Evolutionary conservation across 2,888 invertebrate species (phyloP).

Genomic region (Oeneis ivallda): DNA sequence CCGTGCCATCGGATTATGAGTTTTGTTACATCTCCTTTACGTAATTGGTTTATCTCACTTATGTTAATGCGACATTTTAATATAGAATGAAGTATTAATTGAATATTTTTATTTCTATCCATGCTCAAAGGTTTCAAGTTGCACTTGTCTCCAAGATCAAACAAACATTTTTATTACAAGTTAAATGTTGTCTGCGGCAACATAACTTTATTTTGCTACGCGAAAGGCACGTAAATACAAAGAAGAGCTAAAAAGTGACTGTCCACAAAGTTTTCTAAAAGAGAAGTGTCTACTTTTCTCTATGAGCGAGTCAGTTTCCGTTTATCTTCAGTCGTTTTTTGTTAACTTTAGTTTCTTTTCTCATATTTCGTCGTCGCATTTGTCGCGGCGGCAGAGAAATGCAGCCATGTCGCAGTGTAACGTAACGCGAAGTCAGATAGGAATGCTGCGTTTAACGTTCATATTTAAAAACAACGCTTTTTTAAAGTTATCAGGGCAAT

Average conservation of each 20-base stretch:
- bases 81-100: not conserved
- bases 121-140: not conserved
- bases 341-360: slow-evolving; percentile 68
- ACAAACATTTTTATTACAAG: slow-evolving; percentile 15
- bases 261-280: slow-evolving; percentile 69
- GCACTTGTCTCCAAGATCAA: not conserved
- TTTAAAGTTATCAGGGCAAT: slow-evolving; percentile 6
- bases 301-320: slow-evolving; percentile 75
- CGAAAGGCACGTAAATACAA: slow-evolving; percentile 56
- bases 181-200: slow-evolving; percentile 15
- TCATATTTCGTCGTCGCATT: slow-evolving; percentile 68
- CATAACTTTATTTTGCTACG: slow-evolving; percentile 48
- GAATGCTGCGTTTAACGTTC: slow-evolving; percentile 17
- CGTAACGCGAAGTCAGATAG: slow-evolving; percentile 30
- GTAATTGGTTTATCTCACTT: no score
- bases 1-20: no score
- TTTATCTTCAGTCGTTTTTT: slow-evolving; percentile 74
- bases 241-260: slow-evolving; percentile 60
- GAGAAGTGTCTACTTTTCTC: slow-evolving; percentile 70
- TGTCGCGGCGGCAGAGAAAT: slow-evolving; percentile 52
- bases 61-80: no score
- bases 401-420: slow-evolving; percentile 32
- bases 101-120: not conserved
- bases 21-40: no score
- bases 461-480: slow-evolving; percentile 28